phyloP scores from a whole-genome alignment of 2,888 invertebrate genomes.

The Congeria kusceri region DNA sequence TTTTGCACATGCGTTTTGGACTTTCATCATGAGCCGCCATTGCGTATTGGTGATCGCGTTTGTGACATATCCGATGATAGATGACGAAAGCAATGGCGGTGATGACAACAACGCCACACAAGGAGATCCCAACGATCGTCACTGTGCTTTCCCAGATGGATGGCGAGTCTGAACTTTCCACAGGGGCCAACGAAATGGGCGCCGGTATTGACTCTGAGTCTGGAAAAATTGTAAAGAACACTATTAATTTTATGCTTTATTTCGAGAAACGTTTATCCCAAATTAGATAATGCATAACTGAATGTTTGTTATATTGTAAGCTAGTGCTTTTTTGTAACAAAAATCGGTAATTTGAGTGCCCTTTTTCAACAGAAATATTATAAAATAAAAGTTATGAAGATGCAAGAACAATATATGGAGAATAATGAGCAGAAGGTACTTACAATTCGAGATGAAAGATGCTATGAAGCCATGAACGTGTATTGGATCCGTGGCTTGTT shows the following conservation, averaged over 20 bases:
- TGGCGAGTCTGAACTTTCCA: constrained; percentile 24
- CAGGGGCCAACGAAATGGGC: constrained; percentile 40
- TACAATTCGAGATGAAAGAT: constrained; percentile 62
- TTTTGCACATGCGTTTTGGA: constrained; percentile 74
- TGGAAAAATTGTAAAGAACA: constrained; percentile 16
- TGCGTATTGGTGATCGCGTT: constrained; percentile 75
- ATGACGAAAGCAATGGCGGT: constrained; percentile 76
- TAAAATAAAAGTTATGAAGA: no score
- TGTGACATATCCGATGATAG: constrained; percentile 75
- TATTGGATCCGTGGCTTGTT: constrained; percentile 60
- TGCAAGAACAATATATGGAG: no score
- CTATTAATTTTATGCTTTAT: no score
- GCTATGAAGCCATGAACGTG: constrained; percentile 80
- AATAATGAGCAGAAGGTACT: constrained; percentile 2
- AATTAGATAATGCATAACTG: no score
- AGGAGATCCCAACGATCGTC: constrained; percentile 80
- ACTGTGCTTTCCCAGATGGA: constrained; percentile 80
- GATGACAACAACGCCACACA: constrained; percentile 79
- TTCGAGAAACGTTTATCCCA: no score
- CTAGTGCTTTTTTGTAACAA: no score
- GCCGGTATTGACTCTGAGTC: constrained; percentile 11
- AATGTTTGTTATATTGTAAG: no score
- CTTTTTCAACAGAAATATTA: no score
- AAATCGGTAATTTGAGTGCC: no score
- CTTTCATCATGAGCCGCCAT: constrained; percentile 77